phyloP scores from a whole-genome alignment of 30 jellyfish, hydroid and myxozoan genomes.

The Clytia hemisphaerica region DNA sequence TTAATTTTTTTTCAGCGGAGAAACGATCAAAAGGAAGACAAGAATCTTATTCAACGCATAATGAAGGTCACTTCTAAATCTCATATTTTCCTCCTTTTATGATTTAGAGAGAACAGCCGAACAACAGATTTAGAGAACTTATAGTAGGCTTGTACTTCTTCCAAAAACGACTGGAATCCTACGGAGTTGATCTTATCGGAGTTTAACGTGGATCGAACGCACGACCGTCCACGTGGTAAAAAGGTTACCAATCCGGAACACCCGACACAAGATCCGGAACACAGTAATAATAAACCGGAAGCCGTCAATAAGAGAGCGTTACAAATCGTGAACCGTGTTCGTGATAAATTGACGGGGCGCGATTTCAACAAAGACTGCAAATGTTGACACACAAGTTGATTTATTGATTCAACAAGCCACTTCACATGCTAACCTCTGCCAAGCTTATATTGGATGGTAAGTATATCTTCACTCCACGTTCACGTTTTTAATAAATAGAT shows the following conservation, averaged over 20 bases:
- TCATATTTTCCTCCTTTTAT: too few species aligned
- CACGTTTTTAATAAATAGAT: too few species aligned
- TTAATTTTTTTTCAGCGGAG: conserved; percentile 66
- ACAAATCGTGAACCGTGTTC: conserved; percentile 76
- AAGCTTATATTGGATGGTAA: conserved; percentile 96
- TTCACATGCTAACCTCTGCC: conserved; percentile 89
- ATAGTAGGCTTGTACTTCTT: too few species aligned
- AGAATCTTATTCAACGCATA: conserved; percentile 68
- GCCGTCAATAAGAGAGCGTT: conserved; percentile 88
- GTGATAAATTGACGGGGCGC: conserved; percentile 89
- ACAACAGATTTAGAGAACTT: too few species aligned
- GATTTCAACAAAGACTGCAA: conserved; percentile 77
- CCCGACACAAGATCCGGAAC: conserved; percentile 33
- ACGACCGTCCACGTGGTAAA: conserved; percentile 42
- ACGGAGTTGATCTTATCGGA: too few species aligned
- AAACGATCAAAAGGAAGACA: conserved; percentile 84
- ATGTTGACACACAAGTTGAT: conserved; percentile 80
- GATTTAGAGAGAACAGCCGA: too few species aligned
- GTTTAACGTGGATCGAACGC: conserved; percentile 22
- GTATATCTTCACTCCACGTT: too few species aligned
- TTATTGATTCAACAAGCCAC: conserved; percentile 88
- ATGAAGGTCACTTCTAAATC: conserved; percentile 62
- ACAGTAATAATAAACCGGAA: conserved; percentile 63
- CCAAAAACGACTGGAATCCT: too few species aligned
- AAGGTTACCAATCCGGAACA: conserved; percentile 15